phyloP scores from a whole-genome alignment of 2,113 vertebrate genomes.

The Cololabis saira region DNA sequence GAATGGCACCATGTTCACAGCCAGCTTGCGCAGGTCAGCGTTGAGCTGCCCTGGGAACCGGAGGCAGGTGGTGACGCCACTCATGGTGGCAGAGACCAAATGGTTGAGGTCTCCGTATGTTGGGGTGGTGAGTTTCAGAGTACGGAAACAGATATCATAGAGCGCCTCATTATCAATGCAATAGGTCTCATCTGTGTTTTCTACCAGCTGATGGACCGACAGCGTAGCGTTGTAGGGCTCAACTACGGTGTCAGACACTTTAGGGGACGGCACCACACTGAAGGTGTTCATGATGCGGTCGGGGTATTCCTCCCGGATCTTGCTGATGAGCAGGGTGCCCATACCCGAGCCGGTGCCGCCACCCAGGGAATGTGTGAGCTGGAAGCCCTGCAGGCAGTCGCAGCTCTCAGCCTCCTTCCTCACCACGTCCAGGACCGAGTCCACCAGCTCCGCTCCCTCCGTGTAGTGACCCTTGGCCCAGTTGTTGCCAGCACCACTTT shows the following conservation, averaged over 20 bases:
- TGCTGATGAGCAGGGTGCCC: conserved; percentile 86
- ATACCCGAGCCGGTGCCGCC: conserved; percentile 85
- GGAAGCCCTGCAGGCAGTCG: conserved; percentile 85
- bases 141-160: conserved; percentile 87
- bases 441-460: conserved; percentile 85
- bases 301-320: conserved; percentile 85
- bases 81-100: conserved; percentile 86
- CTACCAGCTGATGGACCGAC: conserved; percentile 85
- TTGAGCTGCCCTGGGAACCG: conserved; percentile 86
- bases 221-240: conserved; percentile 87
- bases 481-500: conserved; percentile 86
- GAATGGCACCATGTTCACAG: conserved; percentile 87
- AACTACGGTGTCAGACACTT: conserved; percentile 85
- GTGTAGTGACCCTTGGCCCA: conserved; percentile 88
- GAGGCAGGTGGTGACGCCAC: conserved; percentile 85
- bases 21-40: conserved; percentile 83
- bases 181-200: conserved; percentile 87
- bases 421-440: conserved; percentile 84
- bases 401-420: conserved; percentile 86
- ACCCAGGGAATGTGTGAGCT: conserved; percentile 86
- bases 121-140: conserved; percentile 85
- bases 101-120: conserved; percentile 86
- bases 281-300: conserved; percentile 88
- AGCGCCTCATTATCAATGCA: conserved; percentile 86
- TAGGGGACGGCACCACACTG: conserved; percentile 85